Percentiles rank a stretch among this genome's conserved stretches.
Evolutionary conservation across 1,140 invertebrate species (phyloP).

Genomic region (Neocloeon triangulifer): DNA sequence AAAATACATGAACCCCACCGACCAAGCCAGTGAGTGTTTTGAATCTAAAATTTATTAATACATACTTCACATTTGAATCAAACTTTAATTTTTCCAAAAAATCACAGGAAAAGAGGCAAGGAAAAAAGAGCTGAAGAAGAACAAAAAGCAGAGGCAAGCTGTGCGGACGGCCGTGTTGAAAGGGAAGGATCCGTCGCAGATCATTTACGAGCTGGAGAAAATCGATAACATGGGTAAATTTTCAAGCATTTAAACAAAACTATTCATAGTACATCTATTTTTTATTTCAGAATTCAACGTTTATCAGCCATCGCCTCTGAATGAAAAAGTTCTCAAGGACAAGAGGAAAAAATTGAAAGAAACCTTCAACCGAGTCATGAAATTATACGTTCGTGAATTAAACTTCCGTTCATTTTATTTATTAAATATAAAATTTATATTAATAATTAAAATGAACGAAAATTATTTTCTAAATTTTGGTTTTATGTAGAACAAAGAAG

Average conservation of each 20-base stretch:
- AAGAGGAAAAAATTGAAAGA: slow-evolving; percentile 90
- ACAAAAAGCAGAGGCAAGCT: slow-evolving; percentile 88
- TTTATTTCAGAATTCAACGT: slow-evolving; percentile 85
- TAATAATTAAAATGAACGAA: too few relatives aligned
- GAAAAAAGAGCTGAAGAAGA: slow-evolving; percentile 94
- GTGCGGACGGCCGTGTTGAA: slow-evolving; percentile 91
- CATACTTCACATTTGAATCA: not conserved
- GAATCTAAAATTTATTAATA: slow-evolving; percentile 5
- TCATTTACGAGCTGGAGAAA: slow-evolving; percentile 89
- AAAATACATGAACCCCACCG: slow-evolving; percentile 98
- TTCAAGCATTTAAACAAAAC: slow-evolving; percentile 7
- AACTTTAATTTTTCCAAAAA: slow-evolving; percentile 15
- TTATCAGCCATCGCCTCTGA: slow-evolving; percentile 72
- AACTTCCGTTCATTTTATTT: slow-evolving; percentile 2
- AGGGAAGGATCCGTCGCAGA: slow-evolving; percentile 88
- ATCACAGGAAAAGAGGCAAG: slow-evolving; percentile 89
- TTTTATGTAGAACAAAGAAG: slow-evolving; percentile 67
- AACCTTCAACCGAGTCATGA: slow-evolving; percentile 79
- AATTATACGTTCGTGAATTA: slow-evolving; percentile 78
- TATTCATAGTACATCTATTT: slow-evolving; percentile 6
- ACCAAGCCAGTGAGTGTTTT: slow-evolving; percentile 89
- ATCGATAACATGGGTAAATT: slow-evolving; percentile 87
- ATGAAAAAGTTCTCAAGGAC: slow-evolving; percentile 91
- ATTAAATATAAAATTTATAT: not conserved
- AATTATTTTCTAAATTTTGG: slow-evolving; percentile 1